phyloP scores from a whole-genome alignment of 2,888 invertebrate genomes.

The Globia sparganii region DNA sequence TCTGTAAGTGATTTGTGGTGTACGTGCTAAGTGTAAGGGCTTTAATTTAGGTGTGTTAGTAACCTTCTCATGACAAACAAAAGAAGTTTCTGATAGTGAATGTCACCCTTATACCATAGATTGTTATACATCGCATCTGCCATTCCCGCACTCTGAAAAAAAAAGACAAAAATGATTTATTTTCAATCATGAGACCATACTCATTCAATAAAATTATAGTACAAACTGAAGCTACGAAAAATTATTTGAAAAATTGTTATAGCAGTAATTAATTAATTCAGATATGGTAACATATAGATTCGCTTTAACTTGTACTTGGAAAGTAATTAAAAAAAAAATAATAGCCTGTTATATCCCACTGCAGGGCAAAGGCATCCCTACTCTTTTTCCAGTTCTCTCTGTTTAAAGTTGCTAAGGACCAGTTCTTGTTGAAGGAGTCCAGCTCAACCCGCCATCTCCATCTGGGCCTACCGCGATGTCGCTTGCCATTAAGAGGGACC shows the following conservation, averaged over 20 bases:
- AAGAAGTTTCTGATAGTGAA: conserved; percentile 60
- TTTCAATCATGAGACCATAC: background rate
- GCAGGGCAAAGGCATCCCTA: background rate
- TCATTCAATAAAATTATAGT: no score
- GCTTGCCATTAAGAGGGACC: background rate
- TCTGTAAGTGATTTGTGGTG: background rate
- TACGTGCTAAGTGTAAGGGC: no score
- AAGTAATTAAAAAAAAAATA: background rate
- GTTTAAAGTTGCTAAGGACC: no score
- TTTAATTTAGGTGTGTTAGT: background rate
- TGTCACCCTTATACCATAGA: conserved; percentile 67
- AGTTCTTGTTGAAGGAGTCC: background rate
- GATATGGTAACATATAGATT: background rate
- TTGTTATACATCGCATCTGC: conserved; percentile 66
- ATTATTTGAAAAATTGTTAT: background rate
- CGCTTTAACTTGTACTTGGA: background rate
- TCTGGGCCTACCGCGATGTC: background rate
- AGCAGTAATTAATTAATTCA: background rate
- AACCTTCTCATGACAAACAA: conserved; percentile 65
- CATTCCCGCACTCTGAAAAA: conserved; percentile 69
- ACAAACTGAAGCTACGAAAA: no score
- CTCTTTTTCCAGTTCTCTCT: no score
- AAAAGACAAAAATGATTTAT: background rate
- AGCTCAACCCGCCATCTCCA: background rate
- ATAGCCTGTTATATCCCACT: background rate